Percentiles rank a stretch among this genome's conserved stretches.
These are phyloP conservation scores for Bibio marci DNA, from an alignment of 2,888 invertebrate genomes.

Conservation along the genomic window DNA sequence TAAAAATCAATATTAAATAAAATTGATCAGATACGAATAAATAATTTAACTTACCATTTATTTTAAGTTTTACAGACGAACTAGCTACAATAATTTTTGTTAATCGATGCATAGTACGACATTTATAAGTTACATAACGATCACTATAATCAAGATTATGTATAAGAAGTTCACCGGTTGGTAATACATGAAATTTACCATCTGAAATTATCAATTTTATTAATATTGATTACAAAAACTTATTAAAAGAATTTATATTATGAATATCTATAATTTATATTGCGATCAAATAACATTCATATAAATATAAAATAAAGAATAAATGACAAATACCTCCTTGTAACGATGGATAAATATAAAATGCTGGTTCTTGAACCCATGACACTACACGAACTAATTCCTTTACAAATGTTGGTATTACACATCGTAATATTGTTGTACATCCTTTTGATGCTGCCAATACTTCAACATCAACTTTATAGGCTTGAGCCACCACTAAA, in stretches of 20 bases:
- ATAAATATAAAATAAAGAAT: not conserved
- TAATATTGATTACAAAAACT: no score
- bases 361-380: constrained; percentile 57
- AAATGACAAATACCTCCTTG: constrained; percentile 64
- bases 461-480: constrained; percentile 55
- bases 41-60: constrained; percentile 44
- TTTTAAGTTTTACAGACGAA: constrained; percentile 47
- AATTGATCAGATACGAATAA: no score
- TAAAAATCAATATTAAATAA: no score
- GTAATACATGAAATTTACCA: constrained; percentile 57
- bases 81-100: constrained; percentile 54
- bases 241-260: no score
- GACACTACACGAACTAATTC: constrained; percentile 57
- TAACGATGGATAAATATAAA: constrained; percentile 54
- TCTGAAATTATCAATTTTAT: constrained; percentile 30
- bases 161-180: constrained; percentile 54
- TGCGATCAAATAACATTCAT: constrained; percentile 11
- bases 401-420: constrained; percentile 54
- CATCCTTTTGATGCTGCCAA: constrained; percentile 51
- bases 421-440: constrained; percentile 53
- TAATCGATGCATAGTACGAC: constrained; percentile 54
- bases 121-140: constrained; percentile 52
- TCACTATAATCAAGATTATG: constrained; percentile 58
- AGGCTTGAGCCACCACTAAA: constrained; percentile 56
- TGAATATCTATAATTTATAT: no score